Conservation (phyloP, 1,140 invertebrate genomes). For the Lepidurus packardi region DNA sequence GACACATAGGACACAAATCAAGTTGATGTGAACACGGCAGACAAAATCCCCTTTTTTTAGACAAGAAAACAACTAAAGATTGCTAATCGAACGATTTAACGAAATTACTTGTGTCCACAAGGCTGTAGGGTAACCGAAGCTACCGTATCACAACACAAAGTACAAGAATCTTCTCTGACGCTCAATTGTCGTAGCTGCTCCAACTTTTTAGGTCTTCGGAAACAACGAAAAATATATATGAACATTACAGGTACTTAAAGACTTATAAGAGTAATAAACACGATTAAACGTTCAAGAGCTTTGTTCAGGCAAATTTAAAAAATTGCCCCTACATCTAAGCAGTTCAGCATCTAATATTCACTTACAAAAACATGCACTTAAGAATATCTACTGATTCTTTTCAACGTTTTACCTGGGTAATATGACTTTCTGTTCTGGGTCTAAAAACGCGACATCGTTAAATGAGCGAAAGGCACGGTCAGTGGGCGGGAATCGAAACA, state of each 20-base stretch:
- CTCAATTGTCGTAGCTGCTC: slow-evolving; percentile 65
- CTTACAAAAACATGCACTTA: slow-evolving; percentile 34
- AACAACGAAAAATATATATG: slow-evolving; percentile 16
- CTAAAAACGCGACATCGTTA: slow-evolving; percentile 67
- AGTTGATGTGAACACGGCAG: slow-evolving; percentile 68
- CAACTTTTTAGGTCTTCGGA: slow-evolving; percentile 63
- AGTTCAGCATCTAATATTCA: neutral
- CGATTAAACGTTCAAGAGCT: too few species aligned
- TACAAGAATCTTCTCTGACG: slow-evolving; percentile 78
- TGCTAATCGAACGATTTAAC: slow-evolving; percentile 26
- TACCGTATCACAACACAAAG: slow-evolving; percentile 74
- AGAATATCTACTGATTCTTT: slow-evolving; percentile 10
- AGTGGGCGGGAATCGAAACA: slow-evolving; percentile 71
- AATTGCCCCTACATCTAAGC: neutral
- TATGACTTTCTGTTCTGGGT: slow-evolving; percentile 63
- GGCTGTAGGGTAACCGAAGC: slow-evolving; percentile 68
- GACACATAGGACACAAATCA: slow-evolving; percentile 81
- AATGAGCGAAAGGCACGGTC: slow-evolving; percentile 63
- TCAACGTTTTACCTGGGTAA: slow-evolving; percentile 48
- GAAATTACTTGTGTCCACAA: slow-evolving; percentile 68
- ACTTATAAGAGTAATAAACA: neutral
- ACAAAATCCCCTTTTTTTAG: slow-evolving; percentile 73
- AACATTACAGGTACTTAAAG: slow-evolving; percentile 8
- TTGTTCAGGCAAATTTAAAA: too few species aligned
- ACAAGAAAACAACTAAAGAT: slow-evolving; percentile 34